phyloP scores from a whole-genome alignment of 2,113 vertebrate species.

The Eudorcas thomsonii region DNA sequence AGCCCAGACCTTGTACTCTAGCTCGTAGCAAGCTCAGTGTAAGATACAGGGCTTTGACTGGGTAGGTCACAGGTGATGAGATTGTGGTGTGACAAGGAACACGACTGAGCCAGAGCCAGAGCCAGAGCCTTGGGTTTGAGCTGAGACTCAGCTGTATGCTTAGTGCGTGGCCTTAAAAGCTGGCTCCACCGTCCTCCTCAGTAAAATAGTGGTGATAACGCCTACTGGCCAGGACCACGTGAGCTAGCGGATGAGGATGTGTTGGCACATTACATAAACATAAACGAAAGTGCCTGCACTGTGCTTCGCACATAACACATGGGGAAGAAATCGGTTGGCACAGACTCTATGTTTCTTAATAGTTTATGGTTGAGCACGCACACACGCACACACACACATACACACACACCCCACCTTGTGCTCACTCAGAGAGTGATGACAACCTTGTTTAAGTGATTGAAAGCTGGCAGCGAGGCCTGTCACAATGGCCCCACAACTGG shows the following conservation, averaged over 20 bases:
- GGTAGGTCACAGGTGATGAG: background rate
- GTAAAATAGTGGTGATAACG: background rate
- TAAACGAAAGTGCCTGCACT: background rate
- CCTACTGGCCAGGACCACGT: background rate
- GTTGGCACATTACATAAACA: background rate
- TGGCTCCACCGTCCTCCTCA: background rate
- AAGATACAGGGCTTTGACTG: background rate
- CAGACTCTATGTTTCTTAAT: slow-evolving; percentile 41
- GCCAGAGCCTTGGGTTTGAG: background rate
- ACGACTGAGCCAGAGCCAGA: background rate
- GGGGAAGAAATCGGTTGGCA: slow-evolving; percentile 28
- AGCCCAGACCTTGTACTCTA: accelerated
- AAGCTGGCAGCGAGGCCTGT: background rate
- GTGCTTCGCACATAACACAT: background rate
- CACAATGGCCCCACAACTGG: background rate
- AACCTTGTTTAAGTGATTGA: background rate
- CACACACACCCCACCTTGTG: background rate
- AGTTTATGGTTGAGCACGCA: slow-evolving; percentile 20
- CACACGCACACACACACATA: background rate
- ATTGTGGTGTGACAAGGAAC: background rate
- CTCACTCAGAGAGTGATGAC: background rate
- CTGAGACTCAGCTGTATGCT: background rate
- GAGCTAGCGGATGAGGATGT: background rate
- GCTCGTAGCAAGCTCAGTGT: too few relatives aligned
- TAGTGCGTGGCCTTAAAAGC: background rate